Evolutionary conservation across 2,797 vertebrate species (phyloP).

Genomic region (Smutsia gigantea): DNA sequence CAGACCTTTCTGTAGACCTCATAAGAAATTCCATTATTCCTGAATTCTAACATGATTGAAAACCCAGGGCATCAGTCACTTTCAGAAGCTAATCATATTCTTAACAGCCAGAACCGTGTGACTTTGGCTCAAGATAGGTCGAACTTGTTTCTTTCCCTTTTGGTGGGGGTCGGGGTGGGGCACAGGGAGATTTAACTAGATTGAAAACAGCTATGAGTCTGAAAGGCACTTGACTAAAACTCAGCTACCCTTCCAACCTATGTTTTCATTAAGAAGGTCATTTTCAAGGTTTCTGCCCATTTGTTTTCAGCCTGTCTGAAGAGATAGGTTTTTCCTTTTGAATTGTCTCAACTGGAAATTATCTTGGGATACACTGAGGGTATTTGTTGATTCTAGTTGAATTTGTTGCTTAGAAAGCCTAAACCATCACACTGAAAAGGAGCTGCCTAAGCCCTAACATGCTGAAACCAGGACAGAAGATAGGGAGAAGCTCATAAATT

Average conservation of each 20-base stretch:
- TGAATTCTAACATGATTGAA: constrained; percentile 74
- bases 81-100: constrained; percentile 80
- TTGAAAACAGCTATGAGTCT: constrained; percentile 65
- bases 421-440: neutral
- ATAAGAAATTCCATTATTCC: constrained; percentile 75
- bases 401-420: neutral
- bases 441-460: neutral
- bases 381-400: constrained; percentile 48
- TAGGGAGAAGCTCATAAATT: neutral
- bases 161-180: neutral
- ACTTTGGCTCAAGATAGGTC: constrained; percentile 79
- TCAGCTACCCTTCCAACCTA: neutral
- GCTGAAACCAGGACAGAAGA: neutral
- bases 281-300: constrained; percentile 41
- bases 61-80: constrained; percentile 70
- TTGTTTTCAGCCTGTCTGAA: constrained; percentile 13
- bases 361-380: neutral
- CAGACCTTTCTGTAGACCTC: constrained; percentile 67
- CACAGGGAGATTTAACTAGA: constrained; percentile 54
- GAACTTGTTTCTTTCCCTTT: constrained; percentile 73
- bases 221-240: constrained; percentile 66
- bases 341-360: neutral
- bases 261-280: constrained; percentile 64
- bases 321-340: neutral
- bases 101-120: constrained; percentile 73